Conservation (phyloP, 2,888 invertebrate genomes). For the Dugesia japonica region DNA sequence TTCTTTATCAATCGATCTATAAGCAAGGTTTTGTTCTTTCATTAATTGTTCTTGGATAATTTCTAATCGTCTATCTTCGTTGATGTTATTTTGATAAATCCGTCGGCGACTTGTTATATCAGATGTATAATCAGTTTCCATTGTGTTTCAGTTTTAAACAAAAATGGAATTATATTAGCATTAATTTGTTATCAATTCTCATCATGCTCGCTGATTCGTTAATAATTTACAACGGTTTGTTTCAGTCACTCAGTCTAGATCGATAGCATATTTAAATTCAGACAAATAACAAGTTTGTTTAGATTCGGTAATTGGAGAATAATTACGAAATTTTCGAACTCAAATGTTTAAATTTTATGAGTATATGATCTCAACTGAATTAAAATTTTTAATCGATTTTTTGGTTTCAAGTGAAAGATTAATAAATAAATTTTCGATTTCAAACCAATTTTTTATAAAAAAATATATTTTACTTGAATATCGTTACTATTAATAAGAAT, state of each 20-base stretch:
- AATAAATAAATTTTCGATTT: too few relatives aligned
- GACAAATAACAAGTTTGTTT: background rate
- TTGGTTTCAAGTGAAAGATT: too few relatives aligned
- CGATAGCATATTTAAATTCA: background rate
- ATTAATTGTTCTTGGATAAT: background rate
- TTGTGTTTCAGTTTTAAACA: background rate
- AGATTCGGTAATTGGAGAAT: background rate
- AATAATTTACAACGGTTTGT: background rate
- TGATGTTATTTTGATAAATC: background rate
- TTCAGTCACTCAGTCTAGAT: background rate
- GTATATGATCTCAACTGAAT: too few relatives aligned
- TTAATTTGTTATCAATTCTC: background rate
- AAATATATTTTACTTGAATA: too few relatives aligned
- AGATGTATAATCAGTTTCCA: background rate
- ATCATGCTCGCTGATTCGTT: background rate
- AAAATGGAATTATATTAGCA: background rate
- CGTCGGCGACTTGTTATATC: background rate
- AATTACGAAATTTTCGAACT: too few relatives aligned
- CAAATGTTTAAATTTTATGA: too few relatives aligned
- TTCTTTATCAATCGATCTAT: background rate
- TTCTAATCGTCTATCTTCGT: background rate
- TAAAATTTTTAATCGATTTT: too few relatives aligned
- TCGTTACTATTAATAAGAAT: too few relatives aligned
- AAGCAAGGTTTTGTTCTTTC: background rate
- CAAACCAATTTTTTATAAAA: too few relatives aligned